phyloP scores from a whole-genome alignment of 2,113 vertebrate species.

The Paramormyrops kingsleyae region DNA sequence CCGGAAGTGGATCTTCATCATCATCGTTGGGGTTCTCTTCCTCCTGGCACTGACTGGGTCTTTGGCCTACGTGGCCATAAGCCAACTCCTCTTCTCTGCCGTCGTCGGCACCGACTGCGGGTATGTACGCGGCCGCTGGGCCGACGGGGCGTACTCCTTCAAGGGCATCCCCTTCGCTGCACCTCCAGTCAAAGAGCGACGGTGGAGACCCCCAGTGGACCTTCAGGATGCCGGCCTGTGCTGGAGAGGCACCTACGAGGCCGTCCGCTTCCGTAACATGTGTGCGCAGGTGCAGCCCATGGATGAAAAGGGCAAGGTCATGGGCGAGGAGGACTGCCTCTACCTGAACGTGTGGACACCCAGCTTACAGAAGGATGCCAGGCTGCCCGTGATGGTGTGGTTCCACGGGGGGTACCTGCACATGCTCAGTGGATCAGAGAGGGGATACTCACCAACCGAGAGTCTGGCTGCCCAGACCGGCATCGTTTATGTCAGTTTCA shows the following conservation, averaged over 20 bases:
- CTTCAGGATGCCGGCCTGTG: conserved; percentile 35
- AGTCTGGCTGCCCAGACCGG: conserved; percentile 44
- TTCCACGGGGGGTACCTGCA: conserved; percentile 60
- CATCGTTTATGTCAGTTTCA: conserved; percentile 54
- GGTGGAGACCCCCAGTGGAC: conserved; percentile 55
- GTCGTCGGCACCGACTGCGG: conserved; percentile 51
- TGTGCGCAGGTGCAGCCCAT: conserved; percentile 58
- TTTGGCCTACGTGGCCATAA: conserved; percentile 59
- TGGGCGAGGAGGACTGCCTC: conserved; percentile 71
- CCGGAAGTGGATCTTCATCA: conserved; percentile 50
- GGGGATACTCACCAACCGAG: conserved; percentile 56
- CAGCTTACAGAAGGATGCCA: conserved; percentile 34
- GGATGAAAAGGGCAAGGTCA: conserved; percentile 24
- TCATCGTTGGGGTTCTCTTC: conserved; percentile 37
- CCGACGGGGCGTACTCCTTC: conserved; percentile 54
- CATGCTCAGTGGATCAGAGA: conserved; percentile 54
- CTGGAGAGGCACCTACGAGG: conserved; percentile 33
- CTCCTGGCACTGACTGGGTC: conserved; percentile 54
- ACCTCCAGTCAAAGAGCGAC: conserved; percentile 45
- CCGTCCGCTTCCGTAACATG: conserved; percentile 45
- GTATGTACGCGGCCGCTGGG: conserved; percentile 34
- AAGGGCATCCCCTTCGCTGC: conserved; percentile 62
- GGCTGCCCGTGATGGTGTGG: conserved; percentile 64
- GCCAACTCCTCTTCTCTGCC: conserved; percentile 34
- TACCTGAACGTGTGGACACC: conserved; percentile 73